phyloP scores from a whole-genome alignment of 2,888 invertebrate genomes.

The Limnephilus marmoratus region DNA sequence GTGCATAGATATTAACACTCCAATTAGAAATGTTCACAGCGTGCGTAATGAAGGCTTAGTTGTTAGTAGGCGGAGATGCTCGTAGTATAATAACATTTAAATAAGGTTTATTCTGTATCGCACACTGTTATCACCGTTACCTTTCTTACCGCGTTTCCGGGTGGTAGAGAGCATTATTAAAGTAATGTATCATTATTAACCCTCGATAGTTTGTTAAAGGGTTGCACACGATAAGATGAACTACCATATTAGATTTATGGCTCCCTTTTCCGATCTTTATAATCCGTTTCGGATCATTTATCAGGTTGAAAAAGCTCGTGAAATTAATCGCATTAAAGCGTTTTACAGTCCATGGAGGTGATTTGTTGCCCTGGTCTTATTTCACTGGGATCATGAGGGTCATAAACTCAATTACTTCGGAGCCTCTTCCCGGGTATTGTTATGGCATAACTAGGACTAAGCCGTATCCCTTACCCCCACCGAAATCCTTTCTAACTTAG shows the following conservation, averaged over 20 bases:
- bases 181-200: constrained; percentile 2
- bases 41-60: no score
- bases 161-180: neutral
- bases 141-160: neutral
- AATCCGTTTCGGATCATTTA: neutral
- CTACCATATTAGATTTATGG: neutral
- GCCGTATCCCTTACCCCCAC: neutral
- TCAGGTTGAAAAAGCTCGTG: constrained; percentile 19
- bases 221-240: neutral
- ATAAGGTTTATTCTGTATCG: no score
- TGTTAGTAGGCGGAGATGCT: no score
- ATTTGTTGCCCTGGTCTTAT: constrained; percentile 9
- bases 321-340: constrained; percentile 28
- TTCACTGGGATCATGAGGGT: neutral
- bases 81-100: no score
- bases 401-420: constrained; percentile 2
- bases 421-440: neutral
- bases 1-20: no score
- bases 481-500: neutral
- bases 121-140: no score
- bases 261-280: neutral
- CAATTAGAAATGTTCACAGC: no score
- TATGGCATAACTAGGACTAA: neutral
- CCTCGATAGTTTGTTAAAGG: neutral
- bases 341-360: constrained; percentile 19